Evolutionary conservation across 2,888 invertebrate genomes (phyloP), one percentile per base, ranked within the genome.

Genomic region (Notocelia uddmanniana): DNA sequence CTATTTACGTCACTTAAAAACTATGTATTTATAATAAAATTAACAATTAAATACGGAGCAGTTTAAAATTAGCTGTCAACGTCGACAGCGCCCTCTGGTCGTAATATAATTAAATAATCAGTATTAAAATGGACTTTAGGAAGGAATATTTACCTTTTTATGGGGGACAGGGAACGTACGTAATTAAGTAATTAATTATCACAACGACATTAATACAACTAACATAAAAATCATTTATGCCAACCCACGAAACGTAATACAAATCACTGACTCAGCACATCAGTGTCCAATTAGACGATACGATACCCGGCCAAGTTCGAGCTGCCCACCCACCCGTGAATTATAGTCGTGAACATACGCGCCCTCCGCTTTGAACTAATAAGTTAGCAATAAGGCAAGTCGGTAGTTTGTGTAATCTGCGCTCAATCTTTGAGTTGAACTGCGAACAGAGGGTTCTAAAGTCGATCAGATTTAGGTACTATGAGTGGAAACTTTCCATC

Each of bases 351-450:
- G 50, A 63, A 52, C 34, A 50, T 63, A 8, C 31, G 19, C 15
- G 50, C 50, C 26, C 19, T 62, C 19, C 63, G 19, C 34, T 50
- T 34, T 63, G 63, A 52, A 52, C 34, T 50, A 63, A 63, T 50
- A 63, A 34, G 50, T 34, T 31, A 19, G 60, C 60, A 52, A 52
- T 34, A 63, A 34, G 19, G 31, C 63, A 19, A 59, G 21, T 62
- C 21, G 21, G 34, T 52, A 50, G 50, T 63, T 63, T 34, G 21
- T 31, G 31, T 62, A 31, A 62, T 62, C 62, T 62, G 23, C 23
- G 26, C 62, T 62, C 31, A 62, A 62, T 62, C 62, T 62, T 62
- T 18, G 48, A 18, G 23, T n/a, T n/a, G 10, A 45, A 62, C 48
- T 62, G 8, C 2, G 11, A 48, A 60, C 18, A 13, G 48, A 19